Percentiles rank a stretch among this genome's conserved stretches.
Evolutionary conservation across 2,113 vertebrate genomes (phyloP).

Genomic region (Lampris megalopsis): DNA sequence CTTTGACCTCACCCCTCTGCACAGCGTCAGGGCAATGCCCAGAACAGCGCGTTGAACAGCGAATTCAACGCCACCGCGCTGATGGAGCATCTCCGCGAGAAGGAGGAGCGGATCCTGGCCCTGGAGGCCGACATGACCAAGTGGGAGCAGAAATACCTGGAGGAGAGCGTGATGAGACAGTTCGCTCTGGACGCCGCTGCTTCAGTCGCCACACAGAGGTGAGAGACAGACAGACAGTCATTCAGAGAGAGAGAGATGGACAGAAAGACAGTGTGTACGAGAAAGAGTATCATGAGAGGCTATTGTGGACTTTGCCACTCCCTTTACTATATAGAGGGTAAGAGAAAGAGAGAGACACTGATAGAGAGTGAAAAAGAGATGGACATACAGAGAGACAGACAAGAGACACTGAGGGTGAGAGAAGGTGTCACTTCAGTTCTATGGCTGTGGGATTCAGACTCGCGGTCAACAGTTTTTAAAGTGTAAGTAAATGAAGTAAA

Average conservation of each 20-base stretch:
- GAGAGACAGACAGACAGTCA: background rate
- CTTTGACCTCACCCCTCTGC: background rate
- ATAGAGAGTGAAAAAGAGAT: too few relatives aligned
- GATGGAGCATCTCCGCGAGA: constrained; percentile 97
- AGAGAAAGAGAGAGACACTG: too few relatives aligned
- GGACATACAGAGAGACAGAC: too few relatives aligned
- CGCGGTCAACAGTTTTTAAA: too few relatives aligned
- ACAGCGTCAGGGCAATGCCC: constrained; percentile 91
- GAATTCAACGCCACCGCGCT: constrained; percentile 90
- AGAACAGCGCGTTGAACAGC: constrained; percentile 68
- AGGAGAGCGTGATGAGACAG: constrained; percentile 98
- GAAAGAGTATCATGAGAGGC: too few relatives aligned
- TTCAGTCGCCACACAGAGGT: constrained; percentile 94
- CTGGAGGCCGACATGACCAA: constrained; percentile 99
- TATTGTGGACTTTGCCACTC: too few relatives aligned
- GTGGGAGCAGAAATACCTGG: constrained; percentile 99
- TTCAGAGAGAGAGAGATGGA: background rate
- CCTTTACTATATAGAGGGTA: too few relatives aligned
- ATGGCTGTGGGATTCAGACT: too few relatives aligned
- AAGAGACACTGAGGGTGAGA: too few relatives aligned
- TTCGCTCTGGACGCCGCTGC: constrained; percentile 96
- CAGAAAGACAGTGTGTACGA: too few relatives aligned
- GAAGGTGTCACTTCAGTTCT: too few relatives aligned
- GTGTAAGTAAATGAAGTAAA: too few relatives aligned
- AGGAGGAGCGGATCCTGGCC: constrained; percentile 95